A percentile compares a stretch with the other conserved stretches of the same genome.
Conservation (phyloP, 2,888 invertebrate species). For the Coelopa pilipes region DNA sequence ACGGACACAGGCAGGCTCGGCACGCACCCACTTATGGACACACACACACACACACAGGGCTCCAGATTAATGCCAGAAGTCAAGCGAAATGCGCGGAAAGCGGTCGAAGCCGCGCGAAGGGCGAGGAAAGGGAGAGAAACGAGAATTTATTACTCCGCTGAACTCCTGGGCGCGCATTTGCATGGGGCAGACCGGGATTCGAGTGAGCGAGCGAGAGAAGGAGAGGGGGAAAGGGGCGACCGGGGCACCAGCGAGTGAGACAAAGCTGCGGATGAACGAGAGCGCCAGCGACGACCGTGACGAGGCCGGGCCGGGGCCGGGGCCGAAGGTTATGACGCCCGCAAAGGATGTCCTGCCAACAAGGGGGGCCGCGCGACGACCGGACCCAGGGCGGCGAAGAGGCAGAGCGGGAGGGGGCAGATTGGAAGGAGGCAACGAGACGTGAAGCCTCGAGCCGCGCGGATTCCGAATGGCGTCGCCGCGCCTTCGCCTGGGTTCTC, state of each 20-base stretch:
- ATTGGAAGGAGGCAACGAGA: no score
- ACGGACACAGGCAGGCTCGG: neutral
- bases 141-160: no score
- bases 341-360: neutral
- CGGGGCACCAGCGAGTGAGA: neutral
- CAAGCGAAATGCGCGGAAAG: constrained; percentile 2
- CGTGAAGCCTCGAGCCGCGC: no score
- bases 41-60: neutral
- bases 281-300: no score
- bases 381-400: no score
- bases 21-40: neutral
- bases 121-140: no score
- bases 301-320: neutral
- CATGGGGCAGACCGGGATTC: neutral
- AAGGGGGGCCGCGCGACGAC: no score
- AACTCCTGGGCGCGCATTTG: no score
- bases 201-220: neutral
- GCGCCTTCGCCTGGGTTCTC: no score
- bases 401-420: neutral
- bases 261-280: no score
- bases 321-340: neutral
- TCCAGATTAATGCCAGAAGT: constrained; percentile 24
- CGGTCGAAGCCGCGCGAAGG: neutral
- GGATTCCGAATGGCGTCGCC: no score
- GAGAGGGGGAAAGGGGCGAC: neutral